Conservation (phyloP, 2,113 vertebrate species). For the Lepisosteus osseus region DNA sequence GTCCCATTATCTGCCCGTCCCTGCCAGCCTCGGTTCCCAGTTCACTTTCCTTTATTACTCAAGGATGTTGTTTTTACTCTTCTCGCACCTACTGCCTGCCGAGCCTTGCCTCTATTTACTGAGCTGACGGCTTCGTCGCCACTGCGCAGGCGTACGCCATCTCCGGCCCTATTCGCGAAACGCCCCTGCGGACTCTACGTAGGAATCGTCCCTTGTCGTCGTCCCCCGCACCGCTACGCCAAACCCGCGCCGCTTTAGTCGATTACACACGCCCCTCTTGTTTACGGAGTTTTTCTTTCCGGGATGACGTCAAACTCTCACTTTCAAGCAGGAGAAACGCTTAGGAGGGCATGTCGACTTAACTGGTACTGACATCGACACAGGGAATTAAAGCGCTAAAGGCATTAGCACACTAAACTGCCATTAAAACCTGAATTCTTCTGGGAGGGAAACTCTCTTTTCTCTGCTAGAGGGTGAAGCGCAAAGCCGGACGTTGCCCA, state of each 20-base stretch:
- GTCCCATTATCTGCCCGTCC: slow-evolving; percentile 41
- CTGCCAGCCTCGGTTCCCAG: neutral
- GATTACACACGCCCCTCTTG: neutral
- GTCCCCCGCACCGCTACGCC: too few species aligned
- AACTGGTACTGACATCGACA: too few species aligned
- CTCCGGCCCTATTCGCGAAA: slow-evolving; percentile 4
- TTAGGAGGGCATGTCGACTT: too few species aligned
- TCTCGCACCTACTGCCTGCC: neutral
- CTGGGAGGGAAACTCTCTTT: too few species aligned
- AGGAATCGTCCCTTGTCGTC: too few species aligned
- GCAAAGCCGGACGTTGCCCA: too few species aligned
- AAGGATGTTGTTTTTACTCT: neutral
- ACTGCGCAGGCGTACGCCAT: slow-evolving; percentile 18
- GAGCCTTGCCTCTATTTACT: slow-evolving; percentile 1
- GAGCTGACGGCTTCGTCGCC: neutral
- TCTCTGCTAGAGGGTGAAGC: too few species aligned
- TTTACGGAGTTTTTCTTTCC: neutral
- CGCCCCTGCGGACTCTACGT: neutral
- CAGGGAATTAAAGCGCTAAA: too few species aligned
- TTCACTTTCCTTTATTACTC: neutral
- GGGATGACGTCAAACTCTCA: slow-evolving; percentile 11
- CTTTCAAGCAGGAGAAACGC: too few species aligned
- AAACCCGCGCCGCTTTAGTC: neutral
- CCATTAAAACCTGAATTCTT: too few species aligned
- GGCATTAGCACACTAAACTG: too few species aligned